Conservation (phyloP, 2,888 invertebrate genomes). For the Yponomeuta cagnagella region DNA sequence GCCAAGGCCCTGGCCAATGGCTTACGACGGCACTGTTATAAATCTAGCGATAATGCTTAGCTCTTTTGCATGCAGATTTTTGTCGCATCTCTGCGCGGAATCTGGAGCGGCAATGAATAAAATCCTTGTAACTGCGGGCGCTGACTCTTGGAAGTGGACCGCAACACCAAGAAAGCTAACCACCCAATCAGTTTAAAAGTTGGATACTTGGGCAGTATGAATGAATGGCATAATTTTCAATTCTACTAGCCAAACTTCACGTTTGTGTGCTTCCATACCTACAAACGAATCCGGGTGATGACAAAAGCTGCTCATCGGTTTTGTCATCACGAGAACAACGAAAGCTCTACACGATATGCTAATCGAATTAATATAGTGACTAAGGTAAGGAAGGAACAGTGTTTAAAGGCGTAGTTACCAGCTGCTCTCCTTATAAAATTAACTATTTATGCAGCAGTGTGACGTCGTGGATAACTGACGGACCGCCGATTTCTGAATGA, state of each 20-base stretch:
- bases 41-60: slow-evolving; percentile 1
- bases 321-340: too few relatives aligned
- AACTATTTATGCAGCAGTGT: background rate
- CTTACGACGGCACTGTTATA: slow-evolving; percentile 9
- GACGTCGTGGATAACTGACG: too few relatives aligned
- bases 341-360: too few relatives aligned
- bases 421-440: background rate
- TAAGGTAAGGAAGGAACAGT: background rate
- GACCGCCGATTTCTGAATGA: too few relatives aligned
- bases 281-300: too few relatives aligned
- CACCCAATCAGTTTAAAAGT: background rate
- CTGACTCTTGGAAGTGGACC: background rate
- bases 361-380: too few relatives aligned
- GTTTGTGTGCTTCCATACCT: too few relatives aligned
- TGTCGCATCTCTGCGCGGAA: slow-evolving; percentile 11
- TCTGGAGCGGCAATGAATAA: background rate
- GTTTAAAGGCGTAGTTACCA: background rate
- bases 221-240: too few relatives aligned
- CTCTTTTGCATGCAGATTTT: slow-evolving; percentile 12
- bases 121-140: background rate
- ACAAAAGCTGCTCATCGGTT: too few relatives aligned
- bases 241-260: too few relatives aligned
- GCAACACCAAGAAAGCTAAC: background rate
- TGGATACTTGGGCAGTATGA: background rate
- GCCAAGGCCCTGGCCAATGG: background rate